Conservation (phyloP, 2,797 vertebrate genomes). For the Chrysocyon brachyurus region DNA sequence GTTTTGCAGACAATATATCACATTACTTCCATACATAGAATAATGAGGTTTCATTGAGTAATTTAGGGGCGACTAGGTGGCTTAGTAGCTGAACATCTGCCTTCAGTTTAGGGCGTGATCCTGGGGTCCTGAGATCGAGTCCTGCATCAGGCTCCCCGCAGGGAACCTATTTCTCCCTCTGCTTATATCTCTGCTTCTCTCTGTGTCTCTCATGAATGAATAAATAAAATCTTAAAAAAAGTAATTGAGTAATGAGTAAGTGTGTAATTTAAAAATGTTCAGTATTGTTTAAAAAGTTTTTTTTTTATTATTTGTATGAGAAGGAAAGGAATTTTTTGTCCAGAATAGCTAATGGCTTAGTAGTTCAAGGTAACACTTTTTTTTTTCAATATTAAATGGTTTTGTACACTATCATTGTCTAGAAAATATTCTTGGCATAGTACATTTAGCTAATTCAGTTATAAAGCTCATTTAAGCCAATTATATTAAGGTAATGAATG, state of each 20-base stretch:
- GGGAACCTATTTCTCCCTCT: too few relatives aligned
- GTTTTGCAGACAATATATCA: background rate
- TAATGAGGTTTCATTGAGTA: slow-evolving; percentile 38
- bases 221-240: too few relatives aligned
- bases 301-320: background rate
- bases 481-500: slow-evolving; percentile 58
- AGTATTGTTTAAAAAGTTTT: background rate
- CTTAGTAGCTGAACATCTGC: too few relatives aligned
- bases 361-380: background rate
- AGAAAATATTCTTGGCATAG: slow-evolving; percentile 1
- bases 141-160: too few relatives aligned
- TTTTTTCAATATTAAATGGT: background rate
- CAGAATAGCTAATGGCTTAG: background rate
- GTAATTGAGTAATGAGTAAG: background rate
- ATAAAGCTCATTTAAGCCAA: slow-evolving; percentile 27
- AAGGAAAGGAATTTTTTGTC: background rate
- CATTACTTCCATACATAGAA: background rate
- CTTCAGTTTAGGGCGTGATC: too few relatives aligned
- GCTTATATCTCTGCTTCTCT: too few relatives aligned
- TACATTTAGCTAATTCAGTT: slow-evolving; percentile 1
- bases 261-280: slow-evolving; percentile 38
- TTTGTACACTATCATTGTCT: background rate
- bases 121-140: too few relatives aligned
- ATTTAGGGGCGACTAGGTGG: background rate
- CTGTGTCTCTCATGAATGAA: too few relatives aligned